Conservation (phyloP, 2,797 vertebrate species). For the Sebastes taczanowskii region DNA sequence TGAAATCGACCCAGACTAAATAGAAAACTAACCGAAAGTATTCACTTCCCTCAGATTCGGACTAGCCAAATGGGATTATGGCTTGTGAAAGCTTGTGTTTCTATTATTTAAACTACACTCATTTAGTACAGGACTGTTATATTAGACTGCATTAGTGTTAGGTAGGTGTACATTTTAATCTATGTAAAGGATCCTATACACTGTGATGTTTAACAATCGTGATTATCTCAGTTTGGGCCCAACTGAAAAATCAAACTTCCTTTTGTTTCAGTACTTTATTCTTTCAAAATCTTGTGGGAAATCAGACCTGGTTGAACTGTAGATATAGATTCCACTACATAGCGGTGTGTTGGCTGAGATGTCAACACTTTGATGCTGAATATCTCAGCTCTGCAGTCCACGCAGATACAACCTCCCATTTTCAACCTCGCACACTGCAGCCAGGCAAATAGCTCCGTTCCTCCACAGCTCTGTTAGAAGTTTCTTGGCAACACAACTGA, state of each 20-base stretch:
- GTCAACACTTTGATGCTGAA: slow-evolving; percentile 20
- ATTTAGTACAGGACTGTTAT: neutral
- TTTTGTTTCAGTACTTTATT: neutral
- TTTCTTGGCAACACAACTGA: slow-evolving; percentile 28
- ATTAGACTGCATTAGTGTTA: neutral
- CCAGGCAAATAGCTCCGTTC: neutral
- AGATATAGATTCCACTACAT: neutral
- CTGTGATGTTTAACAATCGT: neutral
- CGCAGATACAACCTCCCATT: neutral
- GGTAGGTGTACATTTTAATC: neutral
- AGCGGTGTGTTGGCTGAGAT: neutral
- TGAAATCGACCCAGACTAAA: no score
- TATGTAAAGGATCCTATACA: neutral
- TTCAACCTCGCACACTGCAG: neutral
- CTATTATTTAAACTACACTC: neutral
- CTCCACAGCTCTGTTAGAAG: slow-evolving; percentile 4
- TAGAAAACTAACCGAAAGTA: no score
- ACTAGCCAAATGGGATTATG: no score
- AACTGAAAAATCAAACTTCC: neutral
- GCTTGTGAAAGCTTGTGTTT: neutral
- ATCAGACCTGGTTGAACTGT: neutral
- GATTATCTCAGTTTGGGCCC: neutral
- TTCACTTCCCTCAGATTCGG: no score
- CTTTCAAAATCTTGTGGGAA: neutral
- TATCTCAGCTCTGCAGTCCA: slow-evolving; percentile 8